A percentile compares a stretch with the other conserved stretches of the same genome.
Evolutionary conservation across 2,888 invertebrate genomes (phyloP).

Genomic region (Drosophila algonquin): DNA sequence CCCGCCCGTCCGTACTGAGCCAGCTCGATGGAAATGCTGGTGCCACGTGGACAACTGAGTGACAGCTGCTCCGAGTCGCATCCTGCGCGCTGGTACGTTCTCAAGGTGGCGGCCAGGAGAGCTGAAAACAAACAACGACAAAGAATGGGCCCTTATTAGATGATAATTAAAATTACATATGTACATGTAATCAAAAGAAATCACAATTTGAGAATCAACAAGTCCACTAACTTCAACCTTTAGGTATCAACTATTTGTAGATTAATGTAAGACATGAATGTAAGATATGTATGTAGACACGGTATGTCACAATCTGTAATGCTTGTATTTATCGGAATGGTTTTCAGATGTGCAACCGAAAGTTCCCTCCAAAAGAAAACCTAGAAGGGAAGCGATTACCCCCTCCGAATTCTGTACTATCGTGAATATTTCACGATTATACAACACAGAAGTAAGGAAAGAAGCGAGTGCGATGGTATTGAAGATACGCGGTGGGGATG

Average conservation of each 20-base stretch:
- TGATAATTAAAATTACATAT: background rate
- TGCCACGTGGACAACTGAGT: conserved; percentile 94
- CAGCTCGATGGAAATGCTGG: conserved; percentile 94
- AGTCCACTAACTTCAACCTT: background rate
- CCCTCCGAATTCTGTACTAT: background rate
- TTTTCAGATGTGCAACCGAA: background rate
- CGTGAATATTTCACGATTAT: background rate
- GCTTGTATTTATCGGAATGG: background rate
- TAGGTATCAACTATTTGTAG: background rate
- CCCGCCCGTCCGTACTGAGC: conserved; percentile 92
- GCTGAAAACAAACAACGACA: conserved; percentile 86
- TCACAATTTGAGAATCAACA: background rate
- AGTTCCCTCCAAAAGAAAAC: background rate
- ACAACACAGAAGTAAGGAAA: background rate
- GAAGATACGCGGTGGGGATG: background rate
- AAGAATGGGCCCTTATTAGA: background rate
- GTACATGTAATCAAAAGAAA: background rate
- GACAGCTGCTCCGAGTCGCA: conserved; percentile 96
- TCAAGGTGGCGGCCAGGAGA: conserved; percentile 93
- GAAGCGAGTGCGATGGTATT: background rate
- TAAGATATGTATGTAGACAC: background rate
- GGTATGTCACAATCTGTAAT: background rate
- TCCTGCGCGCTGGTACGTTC: conserved; percentile 95
- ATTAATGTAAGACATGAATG: background rate
- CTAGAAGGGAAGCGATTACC: background rate